Evolutionary conservation across 1,140 invertebrate genomes (phyloP), one percentile per base, ranked within the genome.

Genomic region (Drosophila bifasciata): DNA sequence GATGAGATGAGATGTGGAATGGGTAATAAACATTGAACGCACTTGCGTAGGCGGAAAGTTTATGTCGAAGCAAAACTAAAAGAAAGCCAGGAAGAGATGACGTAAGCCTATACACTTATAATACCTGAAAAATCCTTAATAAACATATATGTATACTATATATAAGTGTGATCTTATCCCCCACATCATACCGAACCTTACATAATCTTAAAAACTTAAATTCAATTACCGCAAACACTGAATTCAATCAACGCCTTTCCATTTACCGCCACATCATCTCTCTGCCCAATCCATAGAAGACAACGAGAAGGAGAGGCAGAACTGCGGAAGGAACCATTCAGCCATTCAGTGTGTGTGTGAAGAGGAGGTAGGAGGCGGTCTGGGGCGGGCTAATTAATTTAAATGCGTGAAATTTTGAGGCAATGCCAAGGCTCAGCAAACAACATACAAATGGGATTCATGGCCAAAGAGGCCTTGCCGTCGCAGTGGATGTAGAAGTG

Each of bases 401-500:
- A 70, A 77, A 88, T 77, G 81, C 67, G 68, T 86, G 46, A 86
- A 85, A 85, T 81, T 80, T 73, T 58, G 69, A 76, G 64, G 72
- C 80, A 86, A 73, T 80, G 59, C 72, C 80, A 80, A 76, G 70
- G 62, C 63, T 67, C 13, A 45, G 73, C 56, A 67, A 58, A 77
- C 74, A 67, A 44, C 60, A 63, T 40, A 64, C 44, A 53, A 69
- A 86, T 60, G 67, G 57, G 77, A 66, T 56, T 32, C 36, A 23
- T 48, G 16, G 23, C 19, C n/a, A 23, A 25, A 9, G 43, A 11
- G 28, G 19, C 11, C 21, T 21, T 16, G 36, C 6, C 32, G 32
- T 13, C 28, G 25, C 5, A 25, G 21, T 49, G 46, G 11, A 2
- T 23, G 45, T 15, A 13, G 40, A 9, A 49, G 43, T 46, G 25